Base-by-base conservation (phyloP, 2,113 vertebrate species). In the Pagrus major region DNA sequence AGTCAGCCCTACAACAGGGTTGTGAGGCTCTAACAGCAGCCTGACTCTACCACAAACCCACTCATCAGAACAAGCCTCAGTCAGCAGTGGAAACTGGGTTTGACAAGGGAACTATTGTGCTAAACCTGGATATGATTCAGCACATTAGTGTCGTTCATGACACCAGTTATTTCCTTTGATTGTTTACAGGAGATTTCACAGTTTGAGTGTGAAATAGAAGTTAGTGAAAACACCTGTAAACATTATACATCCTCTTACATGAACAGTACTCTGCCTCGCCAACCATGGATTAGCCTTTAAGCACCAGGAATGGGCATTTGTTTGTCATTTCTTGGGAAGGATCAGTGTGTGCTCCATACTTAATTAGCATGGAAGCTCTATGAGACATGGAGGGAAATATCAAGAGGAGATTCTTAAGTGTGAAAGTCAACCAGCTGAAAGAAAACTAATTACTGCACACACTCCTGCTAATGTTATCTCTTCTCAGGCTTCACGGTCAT, bases 1-100 rank as follows among this genome's bases (percentile, higher is more conserved):
- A 72, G 29, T 73, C 35, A 84, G 47, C 76, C 65, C 27, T 16
- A 20, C 23, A 66, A 1, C 27, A 23, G 33, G 4, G 15, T 54
- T 58, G 69, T 44, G 70, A 82, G 20, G 11, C 39, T 15, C 7
- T 44, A 46, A 44, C 18, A 37, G 37, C 59, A 41, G 41, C 68
- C 68, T n/a, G 16, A 83, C 66, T 80, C 25, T 4, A 69, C 78
- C 81, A 61, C 73, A 84, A 83, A 75, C 66, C 39, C 11, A 49
- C 35, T 59, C 44, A 25, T 70, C 47, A 65, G 39, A 73, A 18
- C 14, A 71, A 71, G 76, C 37, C 65, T 77, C 49, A 47, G 55
- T 27, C 68, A 25, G 54, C 55, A 49, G 39, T 78, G 78, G 58
- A 70, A 80, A 55, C 46, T 12, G 21, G 16, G 31, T 12, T 49